phyloP scores from a whole-genome alignment of 2,113 vertebrate genomes.

The Mesoclemmys tuberculata region DNA sequence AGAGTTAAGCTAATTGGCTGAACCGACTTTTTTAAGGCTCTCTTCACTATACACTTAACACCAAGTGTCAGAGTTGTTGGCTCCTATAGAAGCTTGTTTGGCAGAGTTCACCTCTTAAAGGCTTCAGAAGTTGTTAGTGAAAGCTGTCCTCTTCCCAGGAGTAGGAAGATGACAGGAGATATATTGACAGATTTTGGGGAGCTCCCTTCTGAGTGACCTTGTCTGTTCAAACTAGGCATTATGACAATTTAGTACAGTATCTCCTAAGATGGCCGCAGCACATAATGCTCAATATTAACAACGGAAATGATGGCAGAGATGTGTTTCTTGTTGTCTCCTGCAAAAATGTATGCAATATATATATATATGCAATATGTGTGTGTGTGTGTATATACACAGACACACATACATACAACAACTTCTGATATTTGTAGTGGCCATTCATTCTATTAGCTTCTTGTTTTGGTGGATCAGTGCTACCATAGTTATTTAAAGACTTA shows the following conservation, averaged over 20 bases:
- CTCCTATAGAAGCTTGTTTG: not conserved
- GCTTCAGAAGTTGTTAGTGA: conserved; percentile 5
- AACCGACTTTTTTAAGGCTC: not conserved
- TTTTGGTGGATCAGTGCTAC: conserved; percentile 3
- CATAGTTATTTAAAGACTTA: not conserved
- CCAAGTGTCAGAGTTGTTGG: not conserved
- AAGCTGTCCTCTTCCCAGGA: not conserved
- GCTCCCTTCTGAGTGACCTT: not conserved
- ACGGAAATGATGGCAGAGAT: conserved; percentile 58
- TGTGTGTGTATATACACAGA: conserved; percentile 19
- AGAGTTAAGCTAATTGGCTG: not conserved
- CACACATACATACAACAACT: too few species aligned
- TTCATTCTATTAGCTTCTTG: conserved; percentile 33
- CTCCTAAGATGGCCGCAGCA: not conserved
- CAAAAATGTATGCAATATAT: not conserved
- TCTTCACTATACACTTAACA: not conserved
- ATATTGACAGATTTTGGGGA: conserved; percentile 4
- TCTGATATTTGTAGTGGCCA: conserved; percentile 46
- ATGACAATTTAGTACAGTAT: too few species aligned
- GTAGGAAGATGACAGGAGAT: not conserved
- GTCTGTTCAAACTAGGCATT: not conserved
- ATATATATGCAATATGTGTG: too few species aligned
- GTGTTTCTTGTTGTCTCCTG: conserved; percentile 67
- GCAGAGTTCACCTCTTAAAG: not conserved
- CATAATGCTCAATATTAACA: conserved; percentile 64